phyloP scores from a whole-genome alignment of 2,797 vertebrate species.

The Phaenicophaeus curvirostris region DNA sequence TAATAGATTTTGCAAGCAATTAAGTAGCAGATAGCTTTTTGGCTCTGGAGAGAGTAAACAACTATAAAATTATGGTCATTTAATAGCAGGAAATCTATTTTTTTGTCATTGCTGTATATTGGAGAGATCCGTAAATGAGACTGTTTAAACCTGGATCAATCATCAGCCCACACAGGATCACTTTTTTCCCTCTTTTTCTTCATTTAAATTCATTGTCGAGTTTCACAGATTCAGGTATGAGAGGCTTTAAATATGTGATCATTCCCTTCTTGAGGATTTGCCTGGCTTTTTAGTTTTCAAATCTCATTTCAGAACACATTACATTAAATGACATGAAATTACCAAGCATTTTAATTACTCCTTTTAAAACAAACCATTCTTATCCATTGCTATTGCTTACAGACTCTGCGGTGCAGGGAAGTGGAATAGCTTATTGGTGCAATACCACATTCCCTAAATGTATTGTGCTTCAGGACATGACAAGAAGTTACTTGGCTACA shows the following conservation, averaged over 20 bases:
- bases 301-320: conserved; percentile 40
- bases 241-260: conserved; percentile 35
- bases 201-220: conserved; percentile 29
- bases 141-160: conserved; percentile 17
- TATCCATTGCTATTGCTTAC: background rate
- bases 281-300: conserved; percentile 25
- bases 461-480: background rate
- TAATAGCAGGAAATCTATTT: conserved; percentile 33
- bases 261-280: conserved; percentile 20
- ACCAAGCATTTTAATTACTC: conserved; percentile 45
- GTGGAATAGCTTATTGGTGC: background rate
- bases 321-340: conserved; percentile 31
- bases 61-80: conserved; percentile 38
- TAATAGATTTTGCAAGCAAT: background rate
- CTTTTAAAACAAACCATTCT: background rate
- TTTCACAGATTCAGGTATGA: conserved; percentile 30
- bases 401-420: background rate
- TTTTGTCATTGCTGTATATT: conserved; percentile 26
- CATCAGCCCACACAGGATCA: conserved; percentile 48
- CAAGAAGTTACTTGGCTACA: background rate
- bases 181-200: conserved; percentile 12
- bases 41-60: conserved; percentile 27
- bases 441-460: background rate
- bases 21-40: conserved; percentile 15
- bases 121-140: conserved; percentile 12